A percentile compares a stretch with the other conserved stretches of the same genome.
Evolutionary conservation across 2,888 invertebrate species (phyloP).

Genomic region (Malacosoma neustria): DNA sequence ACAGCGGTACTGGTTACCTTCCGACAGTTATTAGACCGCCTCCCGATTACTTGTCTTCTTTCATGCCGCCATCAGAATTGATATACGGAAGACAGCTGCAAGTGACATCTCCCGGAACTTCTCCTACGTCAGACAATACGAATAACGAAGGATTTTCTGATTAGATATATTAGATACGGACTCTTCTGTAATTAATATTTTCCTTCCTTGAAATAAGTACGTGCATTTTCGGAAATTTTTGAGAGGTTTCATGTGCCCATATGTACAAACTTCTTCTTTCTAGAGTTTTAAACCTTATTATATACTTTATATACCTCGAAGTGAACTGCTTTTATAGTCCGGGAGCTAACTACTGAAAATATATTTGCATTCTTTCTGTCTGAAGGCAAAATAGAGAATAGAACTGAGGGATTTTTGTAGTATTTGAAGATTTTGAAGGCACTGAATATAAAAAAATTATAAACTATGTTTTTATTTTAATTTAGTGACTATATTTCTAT

Average conservation of each 20-base stretch:
- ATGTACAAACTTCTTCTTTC: no score
- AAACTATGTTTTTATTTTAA: no score
- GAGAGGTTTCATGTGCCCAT: background rate
- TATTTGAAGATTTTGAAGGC: no score
- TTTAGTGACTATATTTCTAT: no score
- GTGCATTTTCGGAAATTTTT: background rate
- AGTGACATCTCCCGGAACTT: slow-evolving; percentile 63
- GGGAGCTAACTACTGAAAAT: no score
- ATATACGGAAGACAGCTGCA: slow-evolving; percentile 63
- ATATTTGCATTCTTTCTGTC: no score
- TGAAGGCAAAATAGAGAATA: no score
- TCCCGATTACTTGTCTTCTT: slow-evolving; percentile 62
- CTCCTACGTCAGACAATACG: slow-evolving; percentile 66
- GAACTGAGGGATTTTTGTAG: no score
- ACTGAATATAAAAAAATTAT: no score
- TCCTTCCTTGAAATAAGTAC: background rate
- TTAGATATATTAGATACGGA: slow-evolving; percentile 43
- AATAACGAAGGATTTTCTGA: slow-evolving; percentile 69
- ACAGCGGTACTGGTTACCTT: slow-evolving; percentile 87
- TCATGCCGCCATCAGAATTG: slow-evolving; percentile 62
- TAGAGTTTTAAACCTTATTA: no score
- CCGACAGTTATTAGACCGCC: slow-evolving; percentile 82
- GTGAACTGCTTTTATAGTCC: no score
- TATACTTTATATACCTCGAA: no score
- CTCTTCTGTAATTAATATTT: slow-evolving; percentile 19